Conservation (phyloP, 53 echinoderm and acorn worm genomes). For the Astropecten irregularis region DNA sequence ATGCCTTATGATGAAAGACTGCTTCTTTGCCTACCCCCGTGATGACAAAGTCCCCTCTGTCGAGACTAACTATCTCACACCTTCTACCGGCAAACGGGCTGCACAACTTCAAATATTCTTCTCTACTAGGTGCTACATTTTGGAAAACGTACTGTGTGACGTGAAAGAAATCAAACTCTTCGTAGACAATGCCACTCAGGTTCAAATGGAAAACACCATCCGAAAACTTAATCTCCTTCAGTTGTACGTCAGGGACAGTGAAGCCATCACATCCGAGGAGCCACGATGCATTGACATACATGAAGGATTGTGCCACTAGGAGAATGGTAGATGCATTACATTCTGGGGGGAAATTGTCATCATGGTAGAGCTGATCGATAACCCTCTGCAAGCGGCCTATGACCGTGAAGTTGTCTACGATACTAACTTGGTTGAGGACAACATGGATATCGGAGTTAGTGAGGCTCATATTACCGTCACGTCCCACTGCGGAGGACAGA, state of each 20-base stretch:
- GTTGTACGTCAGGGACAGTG: too few relatives aligned
- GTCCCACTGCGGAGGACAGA: neutral
- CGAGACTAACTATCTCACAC: neutral
- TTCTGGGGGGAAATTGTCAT: neutral
- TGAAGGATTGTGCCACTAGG: neutral
- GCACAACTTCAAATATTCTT: neutral
- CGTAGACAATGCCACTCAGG: neutral
- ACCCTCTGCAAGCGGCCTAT: too few relatives aligned
- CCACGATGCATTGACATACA: too few relatives aligned
- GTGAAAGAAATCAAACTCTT: neutral
- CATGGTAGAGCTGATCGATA: too few relatives aligned
- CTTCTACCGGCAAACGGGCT: neutral
- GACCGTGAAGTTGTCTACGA: too few relatives aligned
- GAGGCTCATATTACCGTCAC: too few relatives aligned
- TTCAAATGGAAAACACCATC: too few relatives aligned
- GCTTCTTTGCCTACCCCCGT: neutral
- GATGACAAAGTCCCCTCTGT: neutral
- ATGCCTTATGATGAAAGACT: constrained; percentile 3
- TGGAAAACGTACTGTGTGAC: neutral
- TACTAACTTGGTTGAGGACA: too few relatives aligned
- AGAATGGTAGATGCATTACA: neutral
- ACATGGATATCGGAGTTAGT: too few relatives aligned
- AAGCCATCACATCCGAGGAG: too few relatives aligned
- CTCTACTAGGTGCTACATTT: neutral
- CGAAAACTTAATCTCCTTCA: too few relatives aligned